These are phyloP conservation scores for Proteles cristata DNA, from an alignment of 2,113 vertebrate species.

Conservation along the genomic window DNA sequence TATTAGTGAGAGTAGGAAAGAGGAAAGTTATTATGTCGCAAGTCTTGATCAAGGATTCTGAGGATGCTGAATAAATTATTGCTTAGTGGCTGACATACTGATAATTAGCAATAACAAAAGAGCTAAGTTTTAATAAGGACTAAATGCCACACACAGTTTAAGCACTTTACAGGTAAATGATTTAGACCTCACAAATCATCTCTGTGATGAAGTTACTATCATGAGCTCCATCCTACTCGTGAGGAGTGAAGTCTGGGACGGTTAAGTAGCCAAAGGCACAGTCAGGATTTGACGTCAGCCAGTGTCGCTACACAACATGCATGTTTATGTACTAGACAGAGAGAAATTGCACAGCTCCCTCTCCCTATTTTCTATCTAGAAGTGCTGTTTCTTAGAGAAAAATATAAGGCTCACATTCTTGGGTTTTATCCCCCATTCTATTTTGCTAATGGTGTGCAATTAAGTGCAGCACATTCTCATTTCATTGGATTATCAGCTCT, in stretches of 20 bases:
- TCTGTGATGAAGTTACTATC: neutral
- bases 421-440: neutral
- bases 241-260: neutral
- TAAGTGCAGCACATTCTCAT: neutral
- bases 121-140: neutral
- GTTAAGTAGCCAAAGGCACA: neutral
- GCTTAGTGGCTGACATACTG: neutral
- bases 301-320: neutral
- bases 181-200: neutral
- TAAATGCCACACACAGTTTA: neutral
- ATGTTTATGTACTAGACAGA: neutral
- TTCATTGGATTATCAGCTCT: neutral
- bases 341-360: neutral
- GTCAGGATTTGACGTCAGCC: neutral
- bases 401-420: neutral
- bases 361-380: slow-evolving; percentile 16
- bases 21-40: neutral
- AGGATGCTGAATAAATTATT: neutral
- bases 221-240: neutral
- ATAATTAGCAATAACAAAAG: neutral
- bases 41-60: neutral
- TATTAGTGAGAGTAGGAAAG: neutral
- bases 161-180: neutral
- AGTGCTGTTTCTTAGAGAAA: slow-evolving; percentile 2
- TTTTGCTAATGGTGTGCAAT: neutral